Percentiles rank a stretch among this genome's conserved stretches.
Evolutionary conservation across 2,888 invertebrate species (phyloP).

Genomic region (Acrocyrtus sp.): DNA sequence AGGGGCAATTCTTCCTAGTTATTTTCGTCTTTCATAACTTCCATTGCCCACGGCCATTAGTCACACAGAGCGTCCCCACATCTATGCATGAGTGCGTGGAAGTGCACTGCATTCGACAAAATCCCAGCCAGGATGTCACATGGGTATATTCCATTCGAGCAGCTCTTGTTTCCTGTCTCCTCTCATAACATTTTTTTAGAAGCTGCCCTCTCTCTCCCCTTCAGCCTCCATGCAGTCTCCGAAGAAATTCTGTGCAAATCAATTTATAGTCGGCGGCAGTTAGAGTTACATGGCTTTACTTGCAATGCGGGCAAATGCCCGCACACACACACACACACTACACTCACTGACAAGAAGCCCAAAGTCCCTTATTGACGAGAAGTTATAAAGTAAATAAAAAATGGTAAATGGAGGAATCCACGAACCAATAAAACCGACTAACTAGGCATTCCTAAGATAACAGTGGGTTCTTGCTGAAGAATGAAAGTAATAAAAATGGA

Average conservation of each 20-base stretch:
- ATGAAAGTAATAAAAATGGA: conserved; percentile 19
- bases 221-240: conserved; percentile 3
- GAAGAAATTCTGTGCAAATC: conserved; percentile 21
- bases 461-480: conserved; percentile 15
- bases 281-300: conserved; percentile 40
- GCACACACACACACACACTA: background rate
- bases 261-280: conserved; percentile 38
- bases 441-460: conserved; percentile 48
- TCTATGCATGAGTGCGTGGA: conserved; percentile 37
- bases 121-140: conserved; percentile 7
- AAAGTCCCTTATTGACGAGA: conserved; percentile 37
- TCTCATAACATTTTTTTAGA: background rate
- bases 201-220: conserved; percentile 12
- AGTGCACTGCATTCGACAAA: conserved; percentile 10
- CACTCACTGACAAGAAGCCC: no score
- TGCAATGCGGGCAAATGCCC: conserved; percentile 9
- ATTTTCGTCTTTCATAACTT: conserved; percentile 33
- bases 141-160: conserved; percentile 20
- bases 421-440: conserved; percentile 51
- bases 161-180: background rate
- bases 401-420: conserved; percentile 43
- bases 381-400: conserved; percentile 51
- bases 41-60: conserved; percentile 45
- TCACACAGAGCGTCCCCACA: conserved; percentile 15
- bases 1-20: background rate